Base-by-base conservation (phyloP, 2,797 vertebrate genomes). In the Platalea minor region DNA sequence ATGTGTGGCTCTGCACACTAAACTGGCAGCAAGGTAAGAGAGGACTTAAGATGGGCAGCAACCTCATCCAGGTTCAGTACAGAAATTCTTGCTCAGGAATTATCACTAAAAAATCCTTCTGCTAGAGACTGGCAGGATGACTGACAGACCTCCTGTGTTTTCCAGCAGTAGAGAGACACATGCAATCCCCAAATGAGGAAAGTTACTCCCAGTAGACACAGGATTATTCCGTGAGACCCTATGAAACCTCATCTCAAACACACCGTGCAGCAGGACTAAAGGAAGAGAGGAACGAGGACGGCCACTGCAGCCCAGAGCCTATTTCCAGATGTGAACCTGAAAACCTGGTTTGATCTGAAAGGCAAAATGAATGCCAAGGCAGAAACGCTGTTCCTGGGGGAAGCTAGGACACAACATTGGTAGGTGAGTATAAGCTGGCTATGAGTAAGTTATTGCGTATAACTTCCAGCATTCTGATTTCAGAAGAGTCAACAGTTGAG, bases 1-100 rank as follows among this genome's bases (percentile, higher is more conserved):
- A 39, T 0, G 0, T 23, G 24, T 5, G 5, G 28, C 19, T 37
- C n/a, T 14, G 50, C 10, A 54, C 29, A n/a, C 16, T 61, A 26
- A 83, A 31, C 10, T 31, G n/a, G 13, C 31, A 72, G 70, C 13
- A 75, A 50, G 12, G 0, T 17, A 67, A 60, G 41, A 63, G 4
- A 60, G 8, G 9, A 26, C 4, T 35, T 25, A 5, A 37, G 69
- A 26, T 6, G 5, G 31, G 43, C 21, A 76, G 21, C 41, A 76
- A 25, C 20, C 23, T 75, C 72, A 63, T 25, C 41, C 43, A 65
- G n/a, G 63, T 31, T 70, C 72, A 93, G 56, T 37, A 73, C 5
- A 73, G 48, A 67, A 79, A 83, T n/a, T 50, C 8, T 17, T 2
- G 7, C 28, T 75, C 37, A 19, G 46, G 67, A 83, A 18, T 23